Evolutionary conservation across 2,797 vertebrate genomes (phyloP).

Genomic region (Tauraco hartlaubi): DNA sequence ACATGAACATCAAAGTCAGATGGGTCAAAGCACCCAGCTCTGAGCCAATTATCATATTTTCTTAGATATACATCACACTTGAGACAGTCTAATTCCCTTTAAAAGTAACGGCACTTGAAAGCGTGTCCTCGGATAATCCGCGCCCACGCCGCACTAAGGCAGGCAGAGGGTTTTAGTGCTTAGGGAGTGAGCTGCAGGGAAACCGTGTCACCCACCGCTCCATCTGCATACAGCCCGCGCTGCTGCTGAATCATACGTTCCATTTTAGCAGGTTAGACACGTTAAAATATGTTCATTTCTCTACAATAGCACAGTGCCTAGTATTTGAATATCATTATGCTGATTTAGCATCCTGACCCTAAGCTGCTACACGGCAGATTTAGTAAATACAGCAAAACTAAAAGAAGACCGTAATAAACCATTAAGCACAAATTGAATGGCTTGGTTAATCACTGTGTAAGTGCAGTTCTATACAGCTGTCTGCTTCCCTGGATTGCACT

Average conservation of each 20-base stretch:
- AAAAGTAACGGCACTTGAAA: background rate
- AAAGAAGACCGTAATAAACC: slow-evolving; percentile 39
- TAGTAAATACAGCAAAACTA: slow-evolving; percentile 52
- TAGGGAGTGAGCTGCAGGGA: background rate
- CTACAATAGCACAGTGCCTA: background rate
- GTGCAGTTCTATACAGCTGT: slow-evolving; percentile 22
- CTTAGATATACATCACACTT: slow-evolving; percentile 1
- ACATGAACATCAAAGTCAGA: background rate
- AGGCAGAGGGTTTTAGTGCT: background rate
- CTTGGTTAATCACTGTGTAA: slow-evolving; percentile 51
- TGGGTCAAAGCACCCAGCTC: background rate
- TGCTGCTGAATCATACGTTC: background rate
- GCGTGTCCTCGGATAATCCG: background rate
- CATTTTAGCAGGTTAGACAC: background rate
- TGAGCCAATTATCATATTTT: background rate
- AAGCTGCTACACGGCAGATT: background rate
- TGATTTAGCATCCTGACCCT: slow-evolving; percentile 48
- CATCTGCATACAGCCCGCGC: background rate
- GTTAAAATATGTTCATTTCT: background rate
- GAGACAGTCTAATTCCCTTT: background rate
- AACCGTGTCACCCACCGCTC: background rate
- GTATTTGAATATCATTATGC: background rate
- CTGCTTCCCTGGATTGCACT: slow-evolving; percentile 6
- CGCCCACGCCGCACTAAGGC: background rate
- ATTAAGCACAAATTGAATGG: slow-evolving; percentile 39